These are phyloP conservation scores for Merops nubicus DNA, from an alignment of 2,113 vertebrate genomes.

Conservation along the genomic window DNA sequence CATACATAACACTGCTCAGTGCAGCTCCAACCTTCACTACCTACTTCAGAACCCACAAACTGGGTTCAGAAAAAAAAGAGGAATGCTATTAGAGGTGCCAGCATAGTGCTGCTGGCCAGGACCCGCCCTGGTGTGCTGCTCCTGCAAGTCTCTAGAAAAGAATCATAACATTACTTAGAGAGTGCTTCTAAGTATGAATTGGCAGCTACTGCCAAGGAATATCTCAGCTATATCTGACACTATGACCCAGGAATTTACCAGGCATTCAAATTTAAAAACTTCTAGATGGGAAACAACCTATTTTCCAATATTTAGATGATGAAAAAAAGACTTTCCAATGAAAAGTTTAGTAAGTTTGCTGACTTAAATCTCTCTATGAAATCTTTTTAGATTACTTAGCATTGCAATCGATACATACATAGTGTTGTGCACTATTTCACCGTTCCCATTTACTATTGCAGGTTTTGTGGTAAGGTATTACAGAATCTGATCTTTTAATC, in stretches of 20 bases:
- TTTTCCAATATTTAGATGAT: neutral
- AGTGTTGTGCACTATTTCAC: neutral
- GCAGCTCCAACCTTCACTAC: neutral
- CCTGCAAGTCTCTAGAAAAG: neutral
- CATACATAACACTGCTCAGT: neutral
- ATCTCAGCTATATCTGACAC: neutral
- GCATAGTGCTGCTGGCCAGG: neutral
- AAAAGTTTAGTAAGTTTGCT: neutral
- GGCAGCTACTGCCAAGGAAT: neutral
- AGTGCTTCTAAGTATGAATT: neutral
- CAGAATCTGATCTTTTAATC: neutral
- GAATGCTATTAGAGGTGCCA: neutral
- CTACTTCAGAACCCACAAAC: neutral
- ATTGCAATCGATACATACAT: neutral
- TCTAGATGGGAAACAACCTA: neutral
- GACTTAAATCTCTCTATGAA: neutral
- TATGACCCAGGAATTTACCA: neutral
- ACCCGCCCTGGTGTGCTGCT: neutral
- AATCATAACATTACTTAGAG: neutral
- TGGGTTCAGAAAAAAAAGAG: neutral
- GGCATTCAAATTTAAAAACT: neutral
- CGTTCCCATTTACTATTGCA: neutral
- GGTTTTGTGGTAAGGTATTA: neutral
- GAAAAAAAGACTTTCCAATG: neutral
- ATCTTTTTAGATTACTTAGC: neutral